Conservation (phyloP, 1,140 invertebrate genomes). For the Anastatus disparis region DNA sequence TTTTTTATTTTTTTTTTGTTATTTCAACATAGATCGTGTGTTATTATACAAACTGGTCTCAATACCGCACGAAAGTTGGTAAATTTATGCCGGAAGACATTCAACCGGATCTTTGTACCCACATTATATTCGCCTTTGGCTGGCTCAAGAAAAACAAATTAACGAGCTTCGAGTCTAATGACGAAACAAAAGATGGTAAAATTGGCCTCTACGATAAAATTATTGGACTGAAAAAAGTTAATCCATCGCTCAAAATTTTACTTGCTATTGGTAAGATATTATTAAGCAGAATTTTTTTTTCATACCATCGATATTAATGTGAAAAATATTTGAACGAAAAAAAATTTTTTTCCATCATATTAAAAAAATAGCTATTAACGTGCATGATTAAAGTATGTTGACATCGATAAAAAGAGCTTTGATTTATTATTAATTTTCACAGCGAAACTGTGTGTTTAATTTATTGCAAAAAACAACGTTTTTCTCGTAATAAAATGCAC, state of each 20-base stretch:
- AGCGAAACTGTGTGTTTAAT: no score
- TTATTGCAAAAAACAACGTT: no score
- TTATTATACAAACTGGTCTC: conserved; percentile 98
- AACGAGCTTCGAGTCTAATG: conserved; percentile 91
- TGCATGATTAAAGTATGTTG: no score
- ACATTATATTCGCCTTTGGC: conserved; percentile 95
- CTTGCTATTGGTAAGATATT: conserved; percentile 84
- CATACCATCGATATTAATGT: no score
- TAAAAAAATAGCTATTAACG: no score
- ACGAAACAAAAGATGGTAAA: conserved; percentile 93
- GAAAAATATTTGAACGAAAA: no score
- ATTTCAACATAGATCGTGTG: conserved; percentile 91
- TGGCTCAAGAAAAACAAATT: conserved; percentile 96
- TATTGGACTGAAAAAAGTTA: conserved; percentile 84
- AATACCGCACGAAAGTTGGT: conserved; percentile 91
- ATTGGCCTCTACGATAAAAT: conserved; percentile 89
- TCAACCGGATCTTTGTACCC: conserved; percentile 93
- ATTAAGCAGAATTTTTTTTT: no score
- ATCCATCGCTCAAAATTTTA: conserved; percentile 89
- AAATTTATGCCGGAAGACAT: conserved; percentile 96
- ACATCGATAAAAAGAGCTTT: no score
- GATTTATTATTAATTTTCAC: no score
- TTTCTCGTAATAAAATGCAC: no score
- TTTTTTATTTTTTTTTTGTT: no score
- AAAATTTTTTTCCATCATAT: no score